Base-by-base conservation (phyloP, 1,140 invertebrate species). In the Drosophila seguyi region DNA sequence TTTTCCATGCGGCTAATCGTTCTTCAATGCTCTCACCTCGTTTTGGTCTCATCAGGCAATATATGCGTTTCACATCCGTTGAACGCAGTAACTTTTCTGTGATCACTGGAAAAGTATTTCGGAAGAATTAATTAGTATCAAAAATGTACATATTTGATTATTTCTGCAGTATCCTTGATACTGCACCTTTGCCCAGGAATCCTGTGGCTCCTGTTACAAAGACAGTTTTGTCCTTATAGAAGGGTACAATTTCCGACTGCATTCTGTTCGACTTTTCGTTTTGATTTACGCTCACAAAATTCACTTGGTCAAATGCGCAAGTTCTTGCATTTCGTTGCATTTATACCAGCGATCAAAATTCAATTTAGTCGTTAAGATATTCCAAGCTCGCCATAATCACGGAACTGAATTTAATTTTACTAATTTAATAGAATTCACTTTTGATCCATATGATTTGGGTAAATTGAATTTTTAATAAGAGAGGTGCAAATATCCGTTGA, bases 71-170 rank as follows among this genome's bases (percentile, higher is more conserved):
- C 1, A 97, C 92, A 7, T 95, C 94, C 0, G 96, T 91, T 86
- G 96, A 97, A 25, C 97, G 94, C 6, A 98, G 91, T n/a, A 98
- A 82, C 88, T 98, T 98, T 93, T 98, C 97, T 22, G 98, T 95
- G 10, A 97, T 92, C 5, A 94, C 94, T 94, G 77, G 45, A 68
- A 68, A 5, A 22, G 13, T 45, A 25, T 16, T 4, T 25, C 3
- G 6, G 6, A 14, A 16, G 3, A 25, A 45, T 25, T 25, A 47
- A 1, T 29, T 29, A 29, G 27, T 27, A 7, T 29, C 6, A 7
- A 7, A 3, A 4, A 27, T 4, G 6, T 4, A 6, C 6, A 27
- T 27, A 27, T 4, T 27, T 27, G 6, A 7, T 29, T 29, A 29
- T 29, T 8, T 7, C 27, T 29, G 27, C 27, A 29, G 27, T 7